A percentile compares a stretch with the other conserved stretches of the same genome.
Conservation (phyloP, 2,888 invertebrate species). For the Andrena bicolor region DNA sequence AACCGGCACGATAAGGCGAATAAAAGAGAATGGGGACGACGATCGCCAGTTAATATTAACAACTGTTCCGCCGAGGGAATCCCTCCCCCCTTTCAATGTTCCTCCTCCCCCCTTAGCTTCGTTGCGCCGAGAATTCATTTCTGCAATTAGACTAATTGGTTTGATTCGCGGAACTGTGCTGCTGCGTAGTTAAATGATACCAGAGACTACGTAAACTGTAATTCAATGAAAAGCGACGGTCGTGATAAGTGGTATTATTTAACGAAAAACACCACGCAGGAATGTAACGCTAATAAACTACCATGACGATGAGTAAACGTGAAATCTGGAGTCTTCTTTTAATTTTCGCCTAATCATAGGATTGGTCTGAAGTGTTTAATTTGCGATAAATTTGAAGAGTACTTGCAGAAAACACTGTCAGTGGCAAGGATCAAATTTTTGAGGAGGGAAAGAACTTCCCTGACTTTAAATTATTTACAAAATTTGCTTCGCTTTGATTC, state of each 20-base stretch:
- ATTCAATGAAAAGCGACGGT: background rate
- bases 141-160: constrained; percentile 39
- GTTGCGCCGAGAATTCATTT: background rate
- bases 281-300: too few species aligned
- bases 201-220: background rate
- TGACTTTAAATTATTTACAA: too few species aligned
- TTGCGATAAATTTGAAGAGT: too few species aligned
- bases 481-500: too few species aligned
- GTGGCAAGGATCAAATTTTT: too few species aligned
- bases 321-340: too few species aligned
- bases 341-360: too few species aligned
- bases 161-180: background rate
- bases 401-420: too few species aligned
- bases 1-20: background rate
- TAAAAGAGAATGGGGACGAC: too few species aligned
- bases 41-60: background rate
- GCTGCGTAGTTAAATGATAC: background rate
- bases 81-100: background rate
- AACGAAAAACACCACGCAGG: background rate
- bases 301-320: too few species aligned
- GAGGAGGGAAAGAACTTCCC: too few species aligned
- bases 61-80: background rate
- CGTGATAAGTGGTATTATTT: background rate
- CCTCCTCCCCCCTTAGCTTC: background rate
- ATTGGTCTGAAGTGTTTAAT: too few species aligned